These are phyloP conservation scores for Lepisosteus osseus DNA, from an alignment of 2,113 vertebrate species.

Conservation along the genomic window DNA sequence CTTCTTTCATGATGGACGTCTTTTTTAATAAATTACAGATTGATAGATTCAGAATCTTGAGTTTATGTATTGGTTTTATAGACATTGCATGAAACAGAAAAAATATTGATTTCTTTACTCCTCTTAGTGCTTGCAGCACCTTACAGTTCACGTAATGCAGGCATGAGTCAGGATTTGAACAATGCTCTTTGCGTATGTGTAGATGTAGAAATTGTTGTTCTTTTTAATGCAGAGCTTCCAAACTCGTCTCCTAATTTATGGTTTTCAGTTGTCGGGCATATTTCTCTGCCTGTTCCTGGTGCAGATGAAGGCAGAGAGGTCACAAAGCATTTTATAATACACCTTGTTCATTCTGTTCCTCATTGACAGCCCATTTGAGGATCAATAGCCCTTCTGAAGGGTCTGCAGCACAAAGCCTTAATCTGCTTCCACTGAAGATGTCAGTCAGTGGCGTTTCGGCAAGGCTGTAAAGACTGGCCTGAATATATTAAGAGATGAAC, in stretches of 20 bases:
- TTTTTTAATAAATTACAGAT: too few species aligned
- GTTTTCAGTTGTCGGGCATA: background rate
- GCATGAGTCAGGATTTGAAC: background rate
- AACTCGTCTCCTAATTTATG: too few species aligned
- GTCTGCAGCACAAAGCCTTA: slow-evolving; percentile 43
- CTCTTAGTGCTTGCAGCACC: too few species aligned
- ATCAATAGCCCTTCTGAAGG: slow-evolving; percentile 59
- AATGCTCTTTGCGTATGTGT: background rate
- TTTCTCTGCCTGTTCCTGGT: background rate
- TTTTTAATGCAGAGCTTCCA: background rate
- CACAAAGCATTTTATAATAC: background rate
- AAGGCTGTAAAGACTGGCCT: slow-evolving; percentile 27
- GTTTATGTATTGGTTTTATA: too few species aligned
- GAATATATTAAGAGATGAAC: slow-evolving; percentile 13
- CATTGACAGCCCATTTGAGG: slow-evolving; percentile 30
- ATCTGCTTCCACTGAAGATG: slow-evolving; percentile 45
- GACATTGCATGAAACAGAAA: too few species aligned
- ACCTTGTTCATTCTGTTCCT: background rate
- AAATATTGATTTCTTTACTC: too few species aligned
- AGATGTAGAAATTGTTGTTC: background rate
- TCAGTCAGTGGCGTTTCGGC: slow-evolving; percentile 50
- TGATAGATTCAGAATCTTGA: too few species aligned
- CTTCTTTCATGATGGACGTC: too few species aligned
- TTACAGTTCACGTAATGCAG: too few species aligned
- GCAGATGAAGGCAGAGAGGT: background rate